phyloP scores from a whole-genome alignment of 1,140 invertebrate genomes.

The Drosophila burlai region DNA sequence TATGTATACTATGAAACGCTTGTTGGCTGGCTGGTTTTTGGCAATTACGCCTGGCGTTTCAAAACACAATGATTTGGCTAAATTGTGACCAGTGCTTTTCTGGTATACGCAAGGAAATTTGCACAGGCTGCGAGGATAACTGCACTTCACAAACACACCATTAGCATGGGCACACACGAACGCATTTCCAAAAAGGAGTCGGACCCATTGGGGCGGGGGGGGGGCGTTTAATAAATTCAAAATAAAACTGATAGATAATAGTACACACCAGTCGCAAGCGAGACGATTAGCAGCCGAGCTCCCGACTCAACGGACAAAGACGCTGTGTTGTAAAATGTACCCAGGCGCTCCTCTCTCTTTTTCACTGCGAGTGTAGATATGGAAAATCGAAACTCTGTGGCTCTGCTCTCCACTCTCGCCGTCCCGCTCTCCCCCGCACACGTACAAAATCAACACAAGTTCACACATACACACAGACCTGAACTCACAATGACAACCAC shows the following conservation, averaged over 20 bases:
- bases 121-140: constrained; percentile 22
- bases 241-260: constrained; percentile 59
- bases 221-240: constrained; percentile 6
- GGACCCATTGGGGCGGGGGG: constrained; percentile 28
- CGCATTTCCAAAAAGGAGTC: constrained; percentile 46
- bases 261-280: constrained; percentile 56
- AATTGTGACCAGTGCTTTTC: constrained; percentile 18
- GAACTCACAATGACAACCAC: constrained; percentile 80
- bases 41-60: constrained; percentile 43
- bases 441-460: constrained; percentile 75
- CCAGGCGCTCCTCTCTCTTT: constrained; percentile 51
- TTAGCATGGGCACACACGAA: constrained; percentile 16
- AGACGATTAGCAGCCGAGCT: constrained; percentile 57
- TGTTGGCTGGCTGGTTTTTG: constrained; percentile 54
- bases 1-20: constrained; percentile 72
- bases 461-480: constrained; percentile 55
- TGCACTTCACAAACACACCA: constrained; percentile 48
- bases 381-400: constrained; percentile 78
- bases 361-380: constrained; percentile 64
- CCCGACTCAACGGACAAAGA: constrained; percentile 72
- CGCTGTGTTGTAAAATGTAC: constrained; percentile 68
- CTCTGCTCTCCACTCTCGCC: constrained; percentile 46
- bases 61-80: constrained; percentile 51
- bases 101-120: constrained; percentile 42
- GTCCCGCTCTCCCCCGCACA: constrained; percentile 43